Conservation (phyloP, 2,797 vertebrate genomes). For the Alexandromys oeconomus region DNA sequence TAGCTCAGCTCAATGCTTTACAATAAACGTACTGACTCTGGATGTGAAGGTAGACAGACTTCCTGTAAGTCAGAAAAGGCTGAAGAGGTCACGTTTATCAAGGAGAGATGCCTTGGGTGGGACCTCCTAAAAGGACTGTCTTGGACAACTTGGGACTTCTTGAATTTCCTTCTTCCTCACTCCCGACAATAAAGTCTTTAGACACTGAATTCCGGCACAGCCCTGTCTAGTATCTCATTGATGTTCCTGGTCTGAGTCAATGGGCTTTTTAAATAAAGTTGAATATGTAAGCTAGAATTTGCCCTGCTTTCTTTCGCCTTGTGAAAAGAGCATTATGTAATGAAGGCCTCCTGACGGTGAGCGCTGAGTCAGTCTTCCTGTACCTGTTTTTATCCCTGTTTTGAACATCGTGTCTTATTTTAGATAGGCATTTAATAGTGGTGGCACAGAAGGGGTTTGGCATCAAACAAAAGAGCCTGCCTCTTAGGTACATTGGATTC, state of each 20-base stretch:
- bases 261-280: background rate
- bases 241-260: background rate
- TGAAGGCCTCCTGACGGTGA: background rate
- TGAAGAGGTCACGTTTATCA: background rate
- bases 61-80: background rate
- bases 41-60: background rate
- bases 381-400: background rate
- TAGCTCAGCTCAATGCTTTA: background rate
- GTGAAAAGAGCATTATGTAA: background rate
- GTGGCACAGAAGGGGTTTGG: background rate
- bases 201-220: background rate
- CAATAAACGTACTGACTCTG: background rate
- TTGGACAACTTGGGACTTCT: background rate
- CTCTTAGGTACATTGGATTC: background rate
- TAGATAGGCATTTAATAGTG: background rate
- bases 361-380: background rate
- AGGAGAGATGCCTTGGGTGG: background rate
- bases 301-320: background rate
- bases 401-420: conserved; percentile 15
- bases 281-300: background rate
- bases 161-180: background rate
- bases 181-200: background rate
- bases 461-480: background rate
- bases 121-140: background rate
- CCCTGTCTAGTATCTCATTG: background rate